phyloP scores from a whole-genome alignment of 2,113 vertebrate species.

The Lepus europaeus region DNA sequence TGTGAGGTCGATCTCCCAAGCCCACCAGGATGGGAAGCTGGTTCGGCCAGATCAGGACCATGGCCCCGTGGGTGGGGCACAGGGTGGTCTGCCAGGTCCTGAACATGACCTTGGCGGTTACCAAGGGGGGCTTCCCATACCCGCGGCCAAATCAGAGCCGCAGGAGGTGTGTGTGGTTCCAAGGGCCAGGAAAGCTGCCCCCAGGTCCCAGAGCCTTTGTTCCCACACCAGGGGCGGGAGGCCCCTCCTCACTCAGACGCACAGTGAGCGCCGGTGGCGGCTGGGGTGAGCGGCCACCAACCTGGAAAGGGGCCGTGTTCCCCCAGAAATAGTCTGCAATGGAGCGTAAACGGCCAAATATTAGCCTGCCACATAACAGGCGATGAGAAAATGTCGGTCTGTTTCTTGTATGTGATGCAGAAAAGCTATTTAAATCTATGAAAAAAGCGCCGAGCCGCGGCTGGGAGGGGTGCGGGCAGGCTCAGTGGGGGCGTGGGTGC shows the following conservation, averaged over 20 bases:
- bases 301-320: slow-evolving; percentile 70
- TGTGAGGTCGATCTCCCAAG: background rate
- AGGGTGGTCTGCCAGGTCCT: no score
- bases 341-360: slow-evolving; percentile 89
- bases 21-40: background rate
- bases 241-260: background rate
- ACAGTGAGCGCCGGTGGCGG: background rate
- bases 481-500: slow-evolving; percentile 77
- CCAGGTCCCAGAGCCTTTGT: background rate
- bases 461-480: background rate
- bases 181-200: accelerated
- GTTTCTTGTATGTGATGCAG: slow-evolving; percentile 88
- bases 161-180: accelerated
- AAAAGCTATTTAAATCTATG: slow-evolving; percentile 92
- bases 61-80: no score
- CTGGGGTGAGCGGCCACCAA: slow-evolving; percentile 69
- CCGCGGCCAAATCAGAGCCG: accelerated
- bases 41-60: background rate
- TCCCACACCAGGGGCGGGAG: background rate
- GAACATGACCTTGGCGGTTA: no score
- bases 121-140: accelerated
- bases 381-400: slow-evolving; percentile 85
- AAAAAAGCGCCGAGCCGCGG: slow-evolving; percentile 33
- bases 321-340: slow-evolving; percentile 85
- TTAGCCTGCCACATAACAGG: slow-evolving; percentile 88